Conservation (phyloP, 2,888 invertebrate genomes). For the Agriopis aurantiaria region DNA sequence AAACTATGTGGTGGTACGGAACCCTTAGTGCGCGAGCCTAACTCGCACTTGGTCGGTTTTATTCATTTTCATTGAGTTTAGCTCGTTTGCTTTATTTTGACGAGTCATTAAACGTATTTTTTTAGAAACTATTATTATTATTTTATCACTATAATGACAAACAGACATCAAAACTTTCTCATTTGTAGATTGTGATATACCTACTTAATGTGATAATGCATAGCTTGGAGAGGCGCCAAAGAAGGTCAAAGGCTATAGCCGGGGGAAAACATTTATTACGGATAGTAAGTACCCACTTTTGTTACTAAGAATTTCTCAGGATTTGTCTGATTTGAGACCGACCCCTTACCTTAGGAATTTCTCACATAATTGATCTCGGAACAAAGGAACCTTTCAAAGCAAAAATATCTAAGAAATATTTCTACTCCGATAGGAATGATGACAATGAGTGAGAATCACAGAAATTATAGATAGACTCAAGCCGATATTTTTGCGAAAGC, state of each 20-base stretch:
- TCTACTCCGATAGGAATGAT: too few relatives aligned
- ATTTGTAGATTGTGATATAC: neutral
- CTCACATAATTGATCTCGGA: neutral
- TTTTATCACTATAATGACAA: neutral
- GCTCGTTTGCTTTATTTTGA: too few relatives aligned
- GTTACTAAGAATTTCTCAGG: neutral
- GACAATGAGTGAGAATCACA: too few relatives aligned
- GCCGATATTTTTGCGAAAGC: too few relatives aligned
- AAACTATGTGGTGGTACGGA: too few relatives aligned
- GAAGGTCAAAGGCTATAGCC: slow-evolving; percentile 20
- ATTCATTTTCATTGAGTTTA: too few relatives aligned
- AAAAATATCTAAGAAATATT: too few relatives aligned
- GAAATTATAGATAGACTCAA: too few relatives aligned
- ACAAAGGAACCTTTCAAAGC: too few relatives aligned
- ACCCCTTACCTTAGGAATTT: neutral
- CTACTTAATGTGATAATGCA: slow-evolving; percentile 6
- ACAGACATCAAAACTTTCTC: neutral
- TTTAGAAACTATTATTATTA: neutral
- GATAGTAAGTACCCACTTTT: neutral
- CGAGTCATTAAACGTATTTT: too few relatives aligned
- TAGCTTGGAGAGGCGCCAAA: slow-evolving; percentile 38
- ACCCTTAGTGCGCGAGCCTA: too few relatives aligned
- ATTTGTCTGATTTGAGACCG: neutral
- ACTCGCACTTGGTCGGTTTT: too few relatives aligned
- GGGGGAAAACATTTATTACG: slow-evolving; percentile 28